These are phyloP conservation scores for Myoxocephalus aenaeus DNA, from an alignment of 2,797 vertebrate species.

Conservation along the genomic window DNA sequence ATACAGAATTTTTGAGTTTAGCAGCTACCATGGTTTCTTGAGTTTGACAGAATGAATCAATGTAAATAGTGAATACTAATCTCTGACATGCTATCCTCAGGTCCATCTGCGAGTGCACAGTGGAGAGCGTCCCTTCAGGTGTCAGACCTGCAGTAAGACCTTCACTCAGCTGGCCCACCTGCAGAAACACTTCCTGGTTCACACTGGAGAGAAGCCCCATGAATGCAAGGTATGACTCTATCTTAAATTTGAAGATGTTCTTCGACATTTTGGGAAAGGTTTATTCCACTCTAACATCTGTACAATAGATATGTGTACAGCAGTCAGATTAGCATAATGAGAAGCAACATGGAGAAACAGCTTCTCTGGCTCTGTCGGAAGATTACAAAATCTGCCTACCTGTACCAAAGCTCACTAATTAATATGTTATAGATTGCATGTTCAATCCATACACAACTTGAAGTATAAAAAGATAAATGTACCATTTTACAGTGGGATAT, in stretches of 20 bases:
- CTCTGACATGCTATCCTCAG: slow-evolving; percentile 72
- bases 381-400: not conserved
- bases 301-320: not conserved
- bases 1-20: not conserved
- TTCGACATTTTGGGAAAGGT: not conserved
- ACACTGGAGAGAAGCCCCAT: slow-evolving; percentile 97
- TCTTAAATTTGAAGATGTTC: not conserved
- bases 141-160: slow-evolving; percentile 95
- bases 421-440: not conserved
- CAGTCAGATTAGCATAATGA: not conserved
- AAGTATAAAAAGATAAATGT: not conserved
- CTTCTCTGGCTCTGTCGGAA: not conserved
- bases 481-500: not conserved
- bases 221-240: slow-evolving; percentile 91
- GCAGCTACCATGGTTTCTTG: not conserved
- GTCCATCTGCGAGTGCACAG: slow-evolving; percentile 98
- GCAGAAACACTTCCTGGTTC: slow-evolving; percentile 99
- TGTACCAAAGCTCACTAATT: not conserved
- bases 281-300: not conserved
- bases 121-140: slow-evolving; percentile 96
- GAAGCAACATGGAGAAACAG: not conserved
- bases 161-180: slow-evolving; percentile 98
- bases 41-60: not conserved
- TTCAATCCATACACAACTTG: not conserved
- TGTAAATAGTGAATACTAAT: slow-evolving; percentile 2